Evolutionary conservation across 2,888 invertebrate genomes (phyloP), one percentile per base, ranked within the genome.

Genomic region (Plagodis dolabraria): DNA sequence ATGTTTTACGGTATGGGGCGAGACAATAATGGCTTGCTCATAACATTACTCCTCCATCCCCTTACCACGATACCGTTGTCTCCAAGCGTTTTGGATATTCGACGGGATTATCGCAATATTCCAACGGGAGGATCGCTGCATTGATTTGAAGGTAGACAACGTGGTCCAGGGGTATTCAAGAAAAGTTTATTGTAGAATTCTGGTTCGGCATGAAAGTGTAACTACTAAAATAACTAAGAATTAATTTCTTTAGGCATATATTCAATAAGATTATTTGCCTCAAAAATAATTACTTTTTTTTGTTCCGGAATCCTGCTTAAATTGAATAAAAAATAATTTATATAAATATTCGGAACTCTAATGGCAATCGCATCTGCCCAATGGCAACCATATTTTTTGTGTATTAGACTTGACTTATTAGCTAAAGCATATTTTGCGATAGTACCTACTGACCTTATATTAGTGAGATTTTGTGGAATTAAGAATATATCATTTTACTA

Each of bases 11-110:
- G 92, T 91, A 92, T 92, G 89, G 91, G 88, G 87, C 88, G 91
- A 92, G 92, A 92, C 92, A 92, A 92, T 92, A 92, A 92, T 92
- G 92, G 92, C 84, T 89, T 87, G 92, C 92, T 92, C 92, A 92
- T 92, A 92, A 92, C 92, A 92, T 92, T 88, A 92, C 92, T 92
- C 92, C 90, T 91, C 87, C 86, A 77, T 82, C 88, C 79, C 75
- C 71, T 86, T 88, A 89, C 90, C 79, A 87, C 69, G 87, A 71
- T 68, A 82, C 82, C 75, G 73, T 74, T 74, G 80, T 80, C 82
- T 77, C 73, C 68, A 70, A 77, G 74, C 78, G 79, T 78, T 81
- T 75, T 74, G 77, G 75, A 69, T 70, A 72, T 71, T 68, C 74
- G 67, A 69, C 70, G 61, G 58, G 52, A 65, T 65, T 60, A 57